Percentiles rank a stretch among this genome's conserved stretches.
Evolutionary conservation across 2,797 vertebrate species (phyloP).

Genomic region (Anguilla pacifica): DNA sequence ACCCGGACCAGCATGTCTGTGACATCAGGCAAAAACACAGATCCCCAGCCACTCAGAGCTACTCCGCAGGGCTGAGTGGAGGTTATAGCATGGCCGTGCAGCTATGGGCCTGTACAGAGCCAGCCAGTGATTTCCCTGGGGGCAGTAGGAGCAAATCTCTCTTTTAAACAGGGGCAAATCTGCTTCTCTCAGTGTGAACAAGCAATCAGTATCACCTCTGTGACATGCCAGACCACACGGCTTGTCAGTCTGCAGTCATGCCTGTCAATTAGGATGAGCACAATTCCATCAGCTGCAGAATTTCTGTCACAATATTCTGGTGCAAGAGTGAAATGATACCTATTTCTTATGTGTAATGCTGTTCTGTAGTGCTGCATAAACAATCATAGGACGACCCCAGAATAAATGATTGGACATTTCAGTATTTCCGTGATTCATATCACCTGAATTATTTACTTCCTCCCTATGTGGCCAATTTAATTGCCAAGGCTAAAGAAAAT

Average conservation of each 20-base stretch:
- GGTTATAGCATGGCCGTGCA: neutral
- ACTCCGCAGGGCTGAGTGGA: neutral
- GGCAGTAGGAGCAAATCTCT: neutral
- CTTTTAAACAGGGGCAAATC: neutral
- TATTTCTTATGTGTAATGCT: neutral
- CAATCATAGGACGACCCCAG: neutral
- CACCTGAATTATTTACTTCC: neutral
- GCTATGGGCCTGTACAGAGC: neutral
- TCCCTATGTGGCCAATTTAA: neutral
- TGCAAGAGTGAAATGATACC: neutral
- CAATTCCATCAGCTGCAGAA: neutral
- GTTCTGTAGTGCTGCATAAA: neutral
- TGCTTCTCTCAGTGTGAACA: neutral
- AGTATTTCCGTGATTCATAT: neutral
- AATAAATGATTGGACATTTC: neutral
- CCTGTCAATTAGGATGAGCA: slow-evolving; percentile 8
- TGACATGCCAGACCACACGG: neutral
- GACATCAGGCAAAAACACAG: neutral
- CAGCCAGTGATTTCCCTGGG: neutral
- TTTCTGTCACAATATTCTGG: neutral
- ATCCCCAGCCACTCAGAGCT: neutral
- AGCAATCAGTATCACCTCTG: neutral
- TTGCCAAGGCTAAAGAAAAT: neutral
- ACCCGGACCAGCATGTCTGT: neutral
- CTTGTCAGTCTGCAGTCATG: neutral